Conservation (phyloP, 1,140 invertebrate species). For the Campoletis sonorensis region DNA sequence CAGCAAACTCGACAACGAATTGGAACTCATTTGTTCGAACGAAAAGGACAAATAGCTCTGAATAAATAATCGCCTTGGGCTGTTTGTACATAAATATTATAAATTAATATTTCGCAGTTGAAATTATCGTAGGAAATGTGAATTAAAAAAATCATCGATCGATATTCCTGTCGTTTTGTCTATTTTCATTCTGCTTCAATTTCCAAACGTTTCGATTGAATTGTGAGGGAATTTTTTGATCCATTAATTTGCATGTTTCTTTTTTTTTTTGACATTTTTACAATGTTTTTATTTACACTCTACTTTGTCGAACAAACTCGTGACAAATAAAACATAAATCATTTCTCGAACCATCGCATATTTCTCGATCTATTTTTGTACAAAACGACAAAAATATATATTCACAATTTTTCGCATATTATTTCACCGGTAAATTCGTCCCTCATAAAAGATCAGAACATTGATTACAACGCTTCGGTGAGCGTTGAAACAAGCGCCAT, state of each 20-base stretch:
- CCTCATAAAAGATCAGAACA: conserved; percentile 7
- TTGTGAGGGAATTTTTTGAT: too few species aligned
- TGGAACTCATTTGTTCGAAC: neutral
- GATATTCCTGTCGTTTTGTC: too few species aligned
- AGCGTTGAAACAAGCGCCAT: neutral
- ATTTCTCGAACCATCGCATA: neutral
- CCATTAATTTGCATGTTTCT: too few species aligned
- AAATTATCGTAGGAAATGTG: too few species aligned
- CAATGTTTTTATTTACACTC: too few species aligned
- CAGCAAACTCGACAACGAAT: neutral
- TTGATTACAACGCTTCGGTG: neutral
- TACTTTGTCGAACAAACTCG: neutral
- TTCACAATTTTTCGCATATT: neutral
- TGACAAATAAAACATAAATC: neutral
- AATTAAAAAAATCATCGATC: too few species aligned
- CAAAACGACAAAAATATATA: neutral
- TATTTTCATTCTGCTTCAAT: too few species aligned
- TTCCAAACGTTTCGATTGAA: too few species aligned
- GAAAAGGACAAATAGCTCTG: neutral
- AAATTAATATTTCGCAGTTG: neutral
- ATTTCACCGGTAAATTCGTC: neutral
- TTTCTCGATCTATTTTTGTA: neutral
- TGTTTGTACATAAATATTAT: conserved; percentile 1
- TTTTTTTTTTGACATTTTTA: too few species aligned
- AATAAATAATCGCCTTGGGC: neutral